Percentiles rank a stretch among this genome's conserved stretches.
Evolutionary conservation across 2,797 vertebrate genomes (phyloP).

Genomic region (Alcedo quadribrachys): DNA sequence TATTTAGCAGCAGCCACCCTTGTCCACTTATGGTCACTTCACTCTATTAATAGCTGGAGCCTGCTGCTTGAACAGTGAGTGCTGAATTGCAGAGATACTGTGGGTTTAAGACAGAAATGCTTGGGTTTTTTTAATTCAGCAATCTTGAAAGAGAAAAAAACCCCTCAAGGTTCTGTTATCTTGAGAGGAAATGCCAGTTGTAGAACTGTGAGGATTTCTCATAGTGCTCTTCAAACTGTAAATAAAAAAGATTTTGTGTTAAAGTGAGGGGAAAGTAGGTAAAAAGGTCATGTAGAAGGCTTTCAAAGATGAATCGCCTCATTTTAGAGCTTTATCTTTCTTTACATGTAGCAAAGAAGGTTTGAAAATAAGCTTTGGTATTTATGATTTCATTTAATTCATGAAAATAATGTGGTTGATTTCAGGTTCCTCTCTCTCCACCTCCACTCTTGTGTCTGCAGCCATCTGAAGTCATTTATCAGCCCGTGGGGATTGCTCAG

Average conservation of each 20-base stretch:
- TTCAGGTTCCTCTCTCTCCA: conserved; percentile 76
- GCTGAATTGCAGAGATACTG: not conserved
- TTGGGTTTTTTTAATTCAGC: not conserved
- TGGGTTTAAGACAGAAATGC: not conserved
- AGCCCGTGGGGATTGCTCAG: conserved; percentile 77
- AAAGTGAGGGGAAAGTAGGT: too few relatives aligned
- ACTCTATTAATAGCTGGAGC: not conserved
- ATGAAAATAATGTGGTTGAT: not conserved
- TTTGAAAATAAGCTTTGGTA: not conserved
- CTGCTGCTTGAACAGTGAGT: not conserved
- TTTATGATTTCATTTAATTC: not conserved
- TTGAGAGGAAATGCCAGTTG: not conserved
- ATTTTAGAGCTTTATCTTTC: not conserved
- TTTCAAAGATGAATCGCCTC: not conserved
- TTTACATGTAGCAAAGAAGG: not conserved
- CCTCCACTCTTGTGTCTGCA: conserved; percentile 76
- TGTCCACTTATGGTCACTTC: not conserved
- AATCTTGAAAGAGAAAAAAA: not conserved
- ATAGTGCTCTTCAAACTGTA: not conserved
- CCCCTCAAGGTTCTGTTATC: not conserved
- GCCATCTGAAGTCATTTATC: conserved; percentile 80
- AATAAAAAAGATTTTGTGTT: not conserved
- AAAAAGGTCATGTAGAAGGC: too few relatives aligned
- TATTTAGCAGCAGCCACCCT: not conserved
- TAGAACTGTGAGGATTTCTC: not conserved